Evolutionary conservation across 2,888 invertebrate species (phyloP), one percentile per base, ranked within the genome.

Genomic region (Zhengitettix transpicula): DNA sequence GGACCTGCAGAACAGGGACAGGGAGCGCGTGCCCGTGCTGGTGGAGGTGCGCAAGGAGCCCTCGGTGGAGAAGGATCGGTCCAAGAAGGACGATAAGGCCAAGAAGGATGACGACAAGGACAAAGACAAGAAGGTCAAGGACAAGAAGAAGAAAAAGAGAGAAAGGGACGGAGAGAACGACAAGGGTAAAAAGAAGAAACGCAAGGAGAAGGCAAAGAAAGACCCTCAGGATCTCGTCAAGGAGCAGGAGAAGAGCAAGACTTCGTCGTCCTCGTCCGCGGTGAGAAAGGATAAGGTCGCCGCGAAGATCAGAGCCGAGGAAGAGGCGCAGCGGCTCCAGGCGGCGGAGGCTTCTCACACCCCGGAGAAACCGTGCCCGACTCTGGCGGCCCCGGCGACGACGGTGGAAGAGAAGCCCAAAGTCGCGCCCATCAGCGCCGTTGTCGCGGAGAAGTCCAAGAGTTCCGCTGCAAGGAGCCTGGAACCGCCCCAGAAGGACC

Each of bases 181-280:
- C 67, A 66, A 63, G 55, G 58, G 62, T 42, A 63, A 14, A 71
- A 72, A 58, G 71, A 70, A 68, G 69, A 71, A 64, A 69, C 71
- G 63, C 65, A 69, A 63, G 67, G 70, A 61, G 65, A 70, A 63
- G 66, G 66, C 68, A 66, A 69, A 58, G 53, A 65, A 59, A 52
- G 76, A 76, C 58, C 71, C 71, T 55, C 65, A 64, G 65, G 75
- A 75, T 61, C 77, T 74, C 66, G 76, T 71, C 58, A 70, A 64
- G 58, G 66, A 63, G 11, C 61, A 70, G 66, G 70, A 77, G 65
- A 73, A 74, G 66, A 74, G 63, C 71, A 69, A 61, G 68, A n/a
- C n/a, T n/a, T n/a, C n/a, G n/a, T n/a, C n/a, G n/a, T n/a, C n/a
- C n/a, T 68, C 10, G 10, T 11, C 10, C 12, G 44, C 44, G 10